These are phyloP conservation scores for Cheilinus undulatus DNA, from an alignment of 2,113 vertebrate species.

Conservation along the genomic window DNA sequence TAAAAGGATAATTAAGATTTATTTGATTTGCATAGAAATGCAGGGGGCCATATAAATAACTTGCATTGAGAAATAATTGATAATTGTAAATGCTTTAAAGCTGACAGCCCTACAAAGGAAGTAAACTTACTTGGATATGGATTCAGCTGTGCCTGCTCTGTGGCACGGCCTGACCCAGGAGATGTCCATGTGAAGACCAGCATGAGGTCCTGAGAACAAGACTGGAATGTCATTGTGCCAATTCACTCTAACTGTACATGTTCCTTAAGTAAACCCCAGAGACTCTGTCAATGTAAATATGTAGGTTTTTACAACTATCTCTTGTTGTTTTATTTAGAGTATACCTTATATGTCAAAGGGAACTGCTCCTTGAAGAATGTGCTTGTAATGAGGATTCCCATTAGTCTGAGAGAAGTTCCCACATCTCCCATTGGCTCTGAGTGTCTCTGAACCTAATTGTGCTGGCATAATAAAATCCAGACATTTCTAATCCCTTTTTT, in stretches of 20 bases:
- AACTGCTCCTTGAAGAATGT: constrained; percentile 49
- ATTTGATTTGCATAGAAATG: too few relatives aligned
- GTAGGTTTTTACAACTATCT: constrained; percentile 60
- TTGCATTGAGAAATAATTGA: too few relatives aligned
- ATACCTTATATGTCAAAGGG: constrained; percentile 72
- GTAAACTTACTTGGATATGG: constrained; percentile 25
- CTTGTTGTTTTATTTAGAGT: constrained; percentile 66
- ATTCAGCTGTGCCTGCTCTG: constrained; percentile 32
- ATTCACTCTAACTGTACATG: constrained; percentile 54
- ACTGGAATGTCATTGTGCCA: constrained; percentile 73
- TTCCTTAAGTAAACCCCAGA: constrained; percentile 63
- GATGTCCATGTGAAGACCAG: constrained; percentile 47
- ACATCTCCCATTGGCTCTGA: constrained; percentile 69
- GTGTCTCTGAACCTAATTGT: constrained; percentile 61
- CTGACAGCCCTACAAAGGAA: too few relatives aligned
- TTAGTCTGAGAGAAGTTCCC: constrained; percentile 73
- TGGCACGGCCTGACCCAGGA: constrained; percentile 41
- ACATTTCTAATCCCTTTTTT: constrained; percentile 66
- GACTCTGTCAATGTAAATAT: constrained; percentile 67
- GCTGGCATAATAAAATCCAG: constrained; percentile 70
- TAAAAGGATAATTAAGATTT: too few relatives aligned
- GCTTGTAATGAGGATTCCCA: constrained; percentile 39
- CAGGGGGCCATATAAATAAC: too few relatives aligned
- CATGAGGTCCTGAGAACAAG: constrained; percentile 78
- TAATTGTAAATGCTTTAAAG: too few relatives aligned